Percentiles rank a stretch among this genome's conserved stretches.
Evolutionary conservation across 1,140 invertebrate genomes (phyloP).

Genomic region (Agraylea sexmaculata): DNA sequence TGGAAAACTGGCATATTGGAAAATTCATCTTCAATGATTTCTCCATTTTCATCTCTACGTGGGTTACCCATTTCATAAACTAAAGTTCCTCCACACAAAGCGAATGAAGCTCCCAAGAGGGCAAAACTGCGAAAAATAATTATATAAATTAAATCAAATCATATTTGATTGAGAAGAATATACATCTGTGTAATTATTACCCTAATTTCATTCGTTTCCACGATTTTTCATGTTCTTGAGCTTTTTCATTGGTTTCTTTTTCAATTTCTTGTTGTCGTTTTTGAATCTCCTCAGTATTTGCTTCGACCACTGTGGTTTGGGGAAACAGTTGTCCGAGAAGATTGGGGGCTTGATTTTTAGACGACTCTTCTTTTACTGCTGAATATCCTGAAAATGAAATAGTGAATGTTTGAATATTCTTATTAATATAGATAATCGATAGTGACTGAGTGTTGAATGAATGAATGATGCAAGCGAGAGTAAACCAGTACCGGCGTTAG

Average conservation of each 20-base stretch:
- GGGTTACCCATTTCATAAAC: slow-evolving; percentile 62
- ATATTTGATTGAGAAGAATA: slow-evolving; percentile 2
- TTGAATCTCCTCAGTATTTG: slow-evolving; percentile 30
- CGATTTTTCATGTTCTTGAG: slow-evolving; percentile 45
- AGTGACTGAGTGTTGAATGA: too few species aligned
- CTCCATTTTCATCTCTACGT: slow-evolving; percentile 57
- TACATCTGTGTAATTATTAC: slow-evolving; percentile 23
- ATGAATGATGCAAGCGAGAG: too few species aligned
- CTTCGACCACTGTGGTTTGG: slow-evolving; percentile 25
- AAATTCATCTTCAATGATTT: slow-evolving; percentile 71
- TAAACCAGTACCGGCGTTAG: too few species aligned
- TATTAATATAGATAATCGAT: too few species aligned
- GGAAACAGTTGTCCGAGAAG: slow-evolving; percentile 35
- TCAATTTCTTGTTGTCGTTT: slow-evolving; percentile 38
- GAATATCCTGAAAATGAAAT: slow-evolving; percentile 6
- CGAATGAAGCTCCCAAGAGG: slow-evolving; percentile 39
- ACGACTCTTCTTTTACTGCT: slow-evolving; percentile 9
- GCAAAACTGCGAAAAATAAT: slow-evolving; percentile 32
- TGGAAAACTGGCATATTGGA: slow-evolving; percentile 52
- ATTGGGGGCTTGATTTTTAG: slow-evolving; percentile 9
- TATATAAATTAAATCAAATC: slow-evolving; percentile 5
- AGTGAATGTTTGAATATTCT: too few species aligned
- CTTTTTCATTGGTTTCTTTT: slow-evolving; percentile 36
- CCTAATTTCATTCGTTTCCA: slow-evolving; percentile 49
- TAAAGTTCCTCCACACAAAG: slow-evolving; percentile 37